Evolutionary conservation across 2,888 invertebrate species (phyloP).

Genomic region (Frankliniella intonsa): DNA sequence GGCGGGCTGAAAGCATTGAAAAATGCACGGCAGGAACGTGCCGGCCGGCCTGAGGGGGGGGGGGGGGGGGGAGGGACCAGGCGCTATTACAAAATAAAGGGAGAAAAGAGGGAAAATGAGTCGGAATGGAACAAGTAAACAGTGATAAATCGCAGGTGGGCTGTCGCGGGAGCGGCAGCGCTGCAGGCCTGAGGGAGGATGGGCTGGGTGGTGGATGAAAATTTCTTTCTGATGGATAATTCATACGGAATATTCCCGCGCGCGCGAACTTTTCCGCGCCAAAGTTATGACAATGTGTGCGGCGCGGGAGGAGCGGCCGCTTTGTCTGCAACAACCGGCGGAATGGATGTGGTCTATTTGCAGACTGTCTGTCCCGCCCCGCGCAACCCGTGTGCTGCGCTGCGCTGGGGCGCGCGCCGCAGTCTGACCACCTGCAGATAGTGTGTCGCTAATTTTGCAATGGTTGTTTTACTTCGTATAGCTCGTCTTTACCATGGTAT

Average conservation of each 20-base stretch:
- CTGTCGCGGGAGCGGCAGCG: not conserved
- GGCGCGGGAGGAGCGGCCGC: not conserved
- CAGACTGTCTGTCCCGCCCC: not conserved
- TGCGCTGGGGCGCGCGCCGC: too few species aligned
- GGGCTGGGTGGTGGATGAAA: not conserved
- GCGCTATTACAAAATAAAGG: not conserved
- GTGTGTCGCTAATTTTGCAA: too few species aligned
- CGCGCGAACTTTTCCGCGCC: not conserved
- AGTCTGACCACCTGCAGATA: too few species aligned
- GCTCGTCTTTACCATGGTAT: too few species aligned
- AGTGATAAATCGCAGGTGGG: slow-evolving; percentile 6
- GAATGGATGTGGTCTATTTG: slow-evolving; percentile 23
- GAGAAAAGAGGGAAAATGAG: not conserved
- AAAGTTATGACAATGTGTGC: slow-evolving; percentile 9
- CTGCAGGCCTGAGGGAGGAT: not conserved
- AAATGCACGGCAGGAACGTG: not conserved
- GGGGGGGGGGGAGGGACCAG: not conserved
- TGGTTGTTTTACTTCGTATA: too few species aligned
- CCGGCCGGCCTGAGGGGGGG: not conserved
- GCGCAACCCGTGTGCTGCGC: too few species aligned
- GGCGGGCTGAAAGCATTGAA: not conserved
- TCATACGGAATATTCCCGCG: slow-evolving; percentile 8
- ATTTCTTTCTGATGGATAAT: slow-evolving; percentile 9
- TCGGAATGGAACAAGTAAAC: not conserved
- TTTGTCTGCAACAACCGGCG: not conserved